phyloP scores from a whole-genome alignment of 2,888 invertebrate genomes.

The Scrobipalpa costella region DNA sequence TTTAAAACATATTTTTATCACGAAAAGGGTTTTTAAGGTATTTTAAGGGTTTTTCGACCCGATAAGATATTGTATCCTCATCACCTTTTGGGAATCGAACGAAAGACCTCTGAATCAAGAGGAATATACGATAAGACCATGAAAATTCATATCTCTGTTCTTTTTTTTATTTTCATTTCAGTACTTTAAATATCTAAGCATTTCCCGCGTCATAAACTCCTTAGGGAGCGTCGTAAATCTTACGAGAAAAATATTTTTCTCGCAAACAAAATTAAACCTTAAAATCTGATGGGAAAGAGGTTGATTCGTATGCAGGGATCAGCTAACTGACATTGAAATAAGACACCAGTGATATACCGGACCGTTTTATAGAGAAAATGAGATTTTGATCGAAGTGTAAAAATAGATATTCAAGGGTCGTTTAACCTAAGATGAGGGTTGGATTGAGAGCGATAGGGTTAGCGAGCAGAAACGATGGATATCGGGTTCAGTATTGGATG shows the following conservation, averaged over 20 bases:
- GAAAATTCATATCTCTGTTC: too few species aligned
- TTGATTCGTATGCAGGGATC: background rate
- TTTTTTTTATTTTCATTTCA: too few species aligned
- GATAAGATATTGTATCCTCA: too few species aligned
- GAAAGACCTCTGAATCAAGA: too few species aligned
- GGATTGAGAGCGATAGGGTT: background rate
- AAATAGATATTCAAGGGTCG: background rate
- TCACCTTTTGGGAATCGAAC: too few species aligned
- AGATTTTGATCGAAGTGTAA: constrained; percentile 15
- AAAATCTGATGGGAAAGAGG: background rate
- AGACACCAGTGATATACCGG: background rate
- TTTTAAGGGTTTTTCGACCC: too few species aligned
- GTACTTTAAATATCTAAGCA: background rate
- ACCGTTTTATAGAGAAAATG: background rate
- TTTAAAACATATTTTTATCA: too few species aligned
- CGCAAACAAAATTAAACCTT: background rate
- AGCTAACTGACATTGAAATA: constrained; percentile 5
- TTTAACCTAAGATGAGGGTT: constrained; percentile 1
- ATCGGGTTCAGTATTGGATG: too few species aligned
- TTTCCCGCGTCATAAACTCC: constrained; percentile 9
- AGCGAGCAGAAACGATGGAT: too few species aligned
- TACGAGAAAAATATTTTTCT: constrained; percentile 1
- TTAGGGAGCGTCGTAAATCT: constrained; percentile 2
- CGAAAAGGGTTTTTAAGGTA: too few species aligned
- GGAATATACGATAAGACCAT: too few species aligned